A percentile compares a stretch with the other conserved stretches of the same genome.
Evolutionary conservation across 1,140 invertebrate genomes (phyloP).

Genomic region (Drosophila virilis): DNA sequence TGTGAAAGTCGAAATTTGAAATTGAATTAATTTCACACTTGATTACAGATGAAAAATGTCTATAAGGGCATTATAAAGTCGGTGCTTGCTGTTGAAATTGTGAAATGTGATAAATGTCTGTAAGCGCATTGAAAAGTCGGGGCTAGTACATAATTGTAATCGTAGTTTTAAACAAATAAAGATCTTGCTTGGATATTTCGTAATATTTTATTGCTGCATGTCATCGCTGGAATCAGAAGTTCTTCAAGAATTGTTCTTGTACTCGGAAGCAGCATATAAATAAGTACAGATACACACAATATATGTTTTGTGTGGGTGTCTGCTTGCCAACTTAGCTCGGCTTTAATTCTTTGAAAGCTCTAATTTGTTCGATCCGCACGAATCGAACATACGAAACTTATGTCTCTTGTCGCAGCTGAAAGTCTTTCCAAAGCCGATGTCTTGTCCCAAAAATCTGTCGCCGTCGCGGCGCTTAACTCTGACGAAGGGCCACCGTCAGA

Average conservation of each 20-base stretch:
- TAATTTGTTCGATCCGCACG: neutral
- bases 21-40: too few species aligned
- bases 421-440: slow-evolving; percentile 6
- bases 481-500: slow-evolving; percentile 27
- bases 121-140: neutral
- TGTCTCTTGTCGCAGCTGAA: neutral
- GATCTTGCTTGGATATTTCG: neutral
- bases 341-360: neutral
- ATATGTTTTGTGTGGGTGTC: neutral
- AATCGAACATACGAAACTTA: neutral
- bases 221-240: slow-evolving; percentile 5
- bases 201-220: neutral
- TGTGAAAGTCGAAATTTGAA: too few species aligned
- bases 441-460: slow-evolving; percentile 15
- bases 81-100: too few species aligned
- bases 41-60: too few species aligned
- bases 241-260: neutral
- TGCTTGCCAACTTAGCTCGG: neutral
- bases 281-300: too few species aligned
- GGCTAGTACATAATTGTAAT: neutral
- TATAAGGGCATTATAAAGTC: too few species aligned
- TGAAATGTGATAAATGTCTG: neutral
- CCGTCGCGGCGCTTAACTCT: slow-evolving; percentile 13
- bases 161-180: neutral
- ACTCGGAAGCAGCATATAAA: neutral